These are phyloP conservation scores for Lutjanus argentimaculatus DNA, from an alignment of 2,797 vertebrate genomes.

Conservation along the genomic window DNA sequence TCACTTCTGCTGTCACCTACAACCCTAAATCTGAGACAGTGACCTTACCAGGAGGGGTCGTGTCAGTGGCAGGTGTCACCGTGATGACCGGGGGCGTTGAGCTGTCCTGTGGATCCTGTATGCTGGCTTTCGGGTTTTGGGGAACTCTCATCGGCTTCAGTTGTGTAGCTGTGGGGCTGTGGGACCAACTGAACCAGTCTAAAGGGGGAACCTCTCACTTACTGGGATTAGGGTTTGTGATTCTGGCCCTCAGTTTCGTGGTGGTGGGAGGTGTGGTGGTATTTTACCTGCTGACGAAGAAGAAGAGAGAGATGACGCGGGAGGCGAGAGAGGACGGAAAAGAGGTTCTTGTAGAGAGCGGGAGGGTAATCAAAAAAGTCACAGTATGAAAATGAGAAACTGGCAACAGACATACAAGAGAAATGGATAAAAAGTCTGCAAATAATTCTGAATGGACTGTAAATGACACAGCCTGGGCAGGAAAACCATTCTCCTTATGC, in stretches of 20 bases:
- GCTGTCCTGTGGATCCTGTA: constrained; percentile 84
- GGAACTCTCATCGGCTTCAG: constrained; percentile 84
- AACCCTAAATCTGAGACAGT: constrained; percentile 79
- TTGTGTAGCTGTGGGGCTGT: constrained; percentile 82
- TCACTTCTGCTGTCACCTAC: constrained; percentile 73
- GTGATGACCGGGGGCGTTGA: constrained; percentile 86
- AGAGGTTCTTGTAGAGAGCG: constrained; percentile 79
- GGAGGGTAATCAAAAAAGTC: constrained; percentile 82
- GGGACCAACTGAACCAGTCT: constrained; percentile 67
- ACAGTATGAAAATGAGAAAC: constrained; percentile 74
- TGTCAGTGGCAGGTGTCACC: constrained; percentile 84
- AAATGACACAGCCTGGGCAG: background rate
- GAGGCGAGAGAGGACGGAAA: constrained; percentile 78
- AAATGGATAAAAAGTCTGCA: background rate
- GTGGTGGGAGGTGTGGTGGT: constrained; percentile 64
- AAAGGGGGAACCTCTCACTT: constrained; percentile 69
- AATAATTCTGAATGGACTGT: background rate
- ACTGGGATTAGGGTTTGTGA: constrained; percentile 79
- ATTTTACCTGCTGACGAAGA: constrained; percentile 72
- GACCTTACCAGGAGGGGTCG: constrained; percentile 80
- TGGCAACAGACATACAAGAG: background rate
- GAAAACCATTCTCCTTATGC: background rate
- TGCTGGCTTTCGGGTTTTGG: constrained; percentile 86
- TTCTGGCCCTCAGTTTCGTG: constrained; percentile 76
- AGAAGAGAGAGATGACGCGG: constrained; percentile 56